phyloP scores from a whole-genome alignment of 2,888 invertebrate species.

The Cephus sareptanus region DNA sequence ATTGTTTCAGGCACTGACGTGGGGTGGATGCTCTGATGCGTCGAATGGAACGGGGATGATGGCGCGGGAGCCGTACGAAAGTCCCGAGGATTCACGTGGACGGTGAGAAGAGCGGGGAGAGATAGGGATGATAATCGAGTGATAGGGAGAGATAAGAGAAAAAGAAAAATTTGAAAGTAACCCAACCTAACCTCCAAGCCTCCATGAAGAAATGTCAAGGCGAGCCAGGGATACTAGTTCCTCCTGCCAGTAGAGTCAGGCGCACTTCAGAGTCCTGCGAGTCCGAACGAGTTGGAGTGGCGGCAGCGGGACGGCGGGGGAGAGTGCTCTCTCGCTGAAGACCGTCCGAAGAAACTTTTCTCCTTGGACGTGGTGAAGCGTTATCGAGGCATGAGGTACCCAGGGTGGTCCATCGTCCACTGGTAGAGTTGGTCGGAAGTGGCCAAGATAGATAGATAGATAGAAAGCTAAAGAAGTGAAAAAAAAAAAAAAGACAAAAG shows the following conservation, averaged over 20 bases:
- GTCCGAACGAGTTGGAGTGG: neutral
- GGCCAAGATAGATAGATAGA: neutral
- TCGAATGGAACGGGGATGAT: neutral
- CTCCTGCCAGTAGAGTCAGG: neutral
- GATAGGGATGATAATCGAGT: neutral
- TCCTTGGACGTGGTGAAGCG: neutral
- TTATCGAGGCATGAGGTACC: neutral
- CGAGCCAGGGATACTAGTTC: neutral
- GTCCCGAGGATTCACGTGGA: neutral
- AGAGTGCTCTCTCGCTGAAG: neutral
- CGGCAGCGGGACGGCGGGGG: too few relatives aligned
- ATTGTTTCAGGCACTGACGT: neutral
- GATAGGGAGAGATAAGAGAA: neutral
- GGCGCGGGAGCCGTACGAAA: neutral
- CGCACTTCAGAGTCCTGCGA: neutral
- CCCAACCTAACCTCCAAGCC: neutral
- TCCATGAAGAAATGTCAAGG: neutral
- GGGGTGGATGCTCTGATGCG: neutral
- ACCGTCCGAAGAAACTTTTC: neutral
- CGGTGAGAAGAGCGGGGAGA: neutral
- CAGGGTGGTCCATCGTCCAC: neutral
- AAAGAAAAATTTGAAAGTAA: neutral
- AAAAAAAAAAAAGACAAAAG: neutral
- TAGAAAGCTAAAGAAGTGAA: neutral
- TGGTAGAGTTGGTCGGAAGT: neutral